These are phyloP conservation scores for Centroberyx gerrardi DNA, from an alignment of 2,797 vertebrate species.

Conservation along the genomic window DNA sequence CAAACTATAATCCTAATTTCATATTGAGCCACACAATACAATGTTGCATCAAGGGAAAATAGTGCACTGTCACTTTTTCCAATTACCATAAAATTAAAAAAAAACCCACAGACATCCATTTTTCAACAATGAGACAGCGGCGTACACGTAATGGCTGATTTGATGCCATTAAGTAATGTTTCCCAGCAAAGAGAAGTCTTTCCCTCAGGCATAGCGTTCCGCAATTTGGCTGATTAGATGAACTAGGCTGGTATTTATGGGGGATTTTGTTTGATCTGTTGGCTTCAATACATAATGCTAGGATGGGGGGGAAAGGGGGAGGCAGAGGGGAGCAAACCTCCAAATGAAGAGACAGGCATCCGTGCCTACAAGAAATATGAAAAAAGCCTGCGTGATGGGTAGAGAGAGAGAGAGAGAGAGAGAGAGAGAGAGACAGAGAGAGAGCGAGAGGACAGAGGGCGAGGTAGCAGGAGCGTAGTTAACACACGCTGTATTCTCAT, in stretches of 20 bases:
- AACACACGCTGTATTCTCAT: constrained; percentile 45
- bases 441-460: constrained; percentile 7
- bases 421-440: constrained; percentile 9
- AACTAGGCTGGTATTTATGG: constrained; percentile 72
- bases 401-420: not conserved
- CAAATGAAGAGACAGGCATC: constrained; percentile 16
- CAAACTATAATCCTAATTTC: not conserved
- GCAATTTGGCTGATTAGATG: constrained; percentile 82
- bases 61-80: not conserved
- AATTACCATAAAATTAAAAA: not conserved
- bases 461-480: constrained; percentile 12
- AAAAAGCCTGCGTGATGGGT: not conserved
- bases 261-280: constrained; percentile 74
- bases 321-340: not conserved
- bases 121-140: constrained; percentile 44
- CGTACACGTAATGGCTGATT: constrained; percentile 54
- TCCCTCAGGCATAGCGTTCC: constrained; percentile 56
- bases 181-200: constrained; percentile 63
- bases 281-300: constrained; percentile 56
- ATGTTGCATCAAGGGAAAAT: not conserved
- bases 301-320: constrained; percentile 24
- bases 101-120: constrained; percentile 21
- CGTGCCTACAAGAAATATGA: constrained; percentile 18
- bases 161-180: constrained; percentile 77
- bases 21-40: not conserved